Conservation (phyloP, 2,113 vertebrate genomes). For the Philantomba maxwellii region DNA sequence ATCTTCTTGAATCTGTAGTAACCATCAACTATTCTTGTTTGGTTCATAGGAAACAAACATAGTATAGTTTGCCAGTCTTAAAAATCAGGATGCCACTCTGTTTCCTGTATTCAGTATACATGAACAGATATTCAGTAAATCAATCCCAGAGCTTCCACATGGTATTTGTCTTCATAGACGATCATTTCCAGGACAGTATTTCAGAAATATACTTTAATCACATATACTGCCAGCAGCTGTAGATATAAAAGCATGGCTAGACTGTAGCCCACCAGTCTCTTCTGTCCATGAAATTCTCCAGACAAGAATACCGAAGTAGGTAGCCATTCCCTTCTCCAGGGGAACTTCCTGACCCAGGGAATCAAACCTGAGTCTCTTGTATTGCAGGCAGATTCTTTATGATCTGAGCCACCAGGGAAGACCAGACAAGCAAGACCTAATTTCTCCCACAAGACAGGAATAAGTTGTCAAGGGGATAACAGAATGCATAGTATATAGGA, state of each 20-base stretch:
- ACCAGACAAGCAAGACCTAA: neutral
- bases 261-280: neutral
- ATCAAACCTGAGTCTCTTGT: neutral
- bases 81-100: neutral
- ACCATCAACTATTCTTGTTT: neutral
- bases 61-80: neutral
- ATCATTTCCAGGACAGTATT: conserved; percentile 16
- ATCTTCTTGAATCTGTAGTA: neutral
- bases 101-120: neutral
- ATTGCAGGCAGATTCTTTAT: neutral
- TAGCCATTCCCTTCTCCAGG: neutral
- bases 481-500: neutral
- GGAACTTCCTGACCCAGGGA: neutral
- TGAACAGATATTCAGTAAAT: neutral
- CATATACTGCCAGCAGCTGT: neutral
- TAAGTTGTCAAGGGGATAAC: neutral
- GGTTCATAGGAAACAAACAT: neutral
- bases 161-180: neutral
- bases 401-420: neutral
- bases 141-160: neutral
- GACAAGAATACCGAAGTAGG: neutral
- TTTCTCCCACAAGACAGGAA: neutral
- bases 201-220: conserved; percentile 7
- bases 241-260: neutral
- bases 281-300: neutral